Evolutionary conservation across 2,113 vertebrate species (phyloP).

Genomic region (Leucosticte australis): DNA sequence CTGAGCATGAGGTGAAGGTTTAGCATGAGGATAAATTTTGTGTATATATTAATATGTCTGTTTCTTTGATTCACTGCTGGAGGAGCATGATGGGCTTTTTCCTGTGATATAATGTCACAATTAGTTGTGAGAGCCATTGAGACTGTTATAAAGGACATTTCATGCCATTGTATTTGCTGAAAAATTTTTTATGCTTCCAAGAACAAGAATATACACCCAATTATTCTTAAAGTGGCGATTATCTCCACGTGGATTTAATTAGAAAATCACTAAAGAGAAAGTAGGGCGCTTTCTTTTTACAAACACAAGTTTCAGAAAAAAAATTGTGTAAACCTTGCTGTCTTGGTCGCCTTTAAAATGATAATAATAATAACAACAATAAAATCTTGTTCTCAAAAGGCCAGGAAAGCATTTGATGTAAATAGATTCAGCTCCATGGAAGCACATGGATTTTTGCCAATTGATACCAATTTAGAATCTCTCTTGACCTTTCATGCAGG

Average conservation of each 20-base stretch:
- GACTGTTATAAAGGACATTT: background rate
- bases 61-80: background rate
- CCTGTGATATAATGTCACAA: background rate
- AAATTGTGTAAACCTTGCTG: background rate
- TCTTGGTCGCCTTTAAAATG: constrained; percentile 1
- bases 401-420: background rate
- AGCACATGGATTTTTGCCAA: constrained; percentile 16
- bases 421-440: constrained; percentile 20
- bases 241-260: constrained; percentile 23
- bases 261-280: constrained; percentile 2
- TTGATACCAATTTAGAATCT: constrained; percentile 39
- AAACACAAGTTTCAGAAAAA: background rate
- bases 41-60: background rate
- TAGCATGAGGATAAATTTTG: background rate
- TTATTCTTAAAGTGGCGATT: constrained; percentile 6
- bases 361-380: constrained; percentile 16
- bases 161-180: background rate
- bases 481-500: constrained; percentile 12
- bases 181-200: constrained; percentile 6
- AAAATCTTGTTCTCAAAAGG: constrained; percentile 50
- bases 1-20: background rate
- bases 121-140: constrained; percentile 3
- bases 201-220: background rate
- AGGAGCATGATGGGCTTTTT: background rate
- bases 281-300: background rate